Evolutionary conservation across 2,888 invertebrate species (phyloP), one percentile per base, ranked within the genome.

Genomic region (Scaptomyza polygonia): DNA sequence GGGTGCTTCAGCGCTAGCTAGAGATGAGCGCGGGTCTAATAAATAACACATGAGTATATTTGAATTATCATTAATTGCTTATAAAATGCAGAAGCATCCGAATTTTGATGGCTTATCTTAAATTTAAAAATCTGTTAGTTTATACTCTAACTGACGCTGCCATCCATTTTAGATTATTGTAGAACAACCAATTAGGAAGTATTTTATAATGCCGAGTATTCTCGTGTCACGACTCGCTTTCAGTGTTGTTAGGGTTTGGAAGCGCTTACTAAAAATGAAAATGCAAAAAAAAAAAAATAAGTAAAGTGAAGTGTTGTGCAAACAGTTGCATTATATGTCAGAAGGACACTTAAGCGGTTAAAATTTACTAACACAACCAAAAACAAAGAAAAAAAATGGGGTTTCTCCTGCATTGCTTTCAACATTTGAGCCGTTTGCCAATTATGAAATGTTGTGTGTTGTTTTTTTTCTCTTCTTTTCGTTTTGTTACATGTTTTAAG

Each of bases 281-380:
- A 39, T n/a, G n/a, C n/a, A n/a, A n/a, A n/a, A n/a, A n/a, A n/a
- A n/a, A n/a, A n/a, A n/a, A n/a, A n/a, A n/a, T n/a, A n/a, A n/a
- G n/a, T n/a, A 16, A 36, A 68, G 68, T 73, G 55, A 73, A 84
- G 84, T 86, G 86, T 75, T 73, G 77, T 77, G 86, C 83, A 84
- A 88, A 84, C 80, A 83, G 71, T 61, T 61, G 67, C 69, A 64
- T 74, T 67, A 67, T 71, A 59, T 52, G 67, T 67, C 39, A 42
- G 61, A 68, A 69, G 44, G 62, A 39, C 54, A 57, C 86, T 73
- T 61, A 44, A 67, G n/a, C 61, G 58, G 48, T 58, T 47, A 67
- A 67, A 64, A 34, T 5, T 36, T 40, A 52, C 39, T 9, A 39
- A 40, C 30, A 18, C 48, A 8, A 39, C n/a, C 29, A 8, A n/a